phyloP scores from a whole-genome alignment of 2,113 vertebrate species.

The Psophia crepitans region DNA sequence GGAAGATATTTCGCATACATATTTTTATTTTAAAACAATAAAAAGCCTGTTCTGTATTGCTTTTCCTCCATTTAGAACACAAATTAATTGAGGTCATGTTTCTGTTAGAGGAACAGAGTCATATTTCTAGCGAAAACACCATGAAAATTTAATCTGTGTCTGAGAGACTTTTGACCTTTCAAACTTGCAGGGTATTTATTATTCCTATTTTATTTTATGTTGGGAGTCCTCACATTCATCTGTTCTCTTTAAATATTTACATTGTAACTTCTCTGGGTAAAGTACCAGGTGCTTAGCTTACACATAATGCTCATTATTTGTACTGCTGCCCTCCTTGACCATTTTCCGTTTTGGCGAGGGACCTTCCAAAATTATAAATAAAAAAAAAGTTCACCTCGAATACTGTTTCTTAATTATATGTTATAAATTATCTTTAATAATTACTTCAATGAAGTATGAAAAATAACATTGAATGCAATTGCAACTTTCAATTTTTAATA shows the following conservation, averaged over 20 bases:
- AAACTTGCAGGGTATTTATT: conserved; percentile 49
- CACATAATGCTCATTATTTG: conserved; percentile 8
- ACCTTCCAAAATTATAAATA: neutral
- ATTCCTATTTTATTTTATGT: conserved; percentile 48
- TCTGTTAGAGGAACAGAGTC: conserved; percentile 8
- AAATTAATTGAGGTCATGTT: conserved; percentile 55
- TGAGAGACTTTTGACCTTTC: conserved; percentile 64
- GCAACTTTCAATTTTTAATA: neutral
- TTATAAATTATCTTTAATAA: conserved; percentile 10
- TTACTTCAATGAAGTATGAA: neutral
- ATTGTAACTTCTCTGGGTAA: neutral
- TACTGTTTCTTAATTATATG: neutral
- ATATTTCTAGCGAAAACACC: conserved; percentile 43
- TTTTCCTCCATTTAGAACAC: conserved; percentile 6
- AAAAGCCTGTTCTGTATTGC: neutral
- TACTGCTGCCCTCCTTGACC: neutral
- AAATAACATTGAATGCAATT: neutral
- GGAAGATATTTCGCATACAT: neutral
- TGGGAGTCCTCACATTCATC: conserved; percentile 22
- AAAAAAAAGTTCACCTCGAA: neutral
- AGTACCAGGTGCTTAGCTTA: neutral
- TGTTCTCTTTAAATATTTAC: conserved; percentile 65
- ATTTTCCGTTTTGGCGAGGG: neutral
- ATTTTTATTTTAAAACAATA: conserved; percentile 15
- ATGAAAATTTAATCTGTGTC: conserved; percentile 66